phyloP scores from a whole-genome alignment of 2,797 vertebrate genomes.

The Nyctibius grandis region DNA sequence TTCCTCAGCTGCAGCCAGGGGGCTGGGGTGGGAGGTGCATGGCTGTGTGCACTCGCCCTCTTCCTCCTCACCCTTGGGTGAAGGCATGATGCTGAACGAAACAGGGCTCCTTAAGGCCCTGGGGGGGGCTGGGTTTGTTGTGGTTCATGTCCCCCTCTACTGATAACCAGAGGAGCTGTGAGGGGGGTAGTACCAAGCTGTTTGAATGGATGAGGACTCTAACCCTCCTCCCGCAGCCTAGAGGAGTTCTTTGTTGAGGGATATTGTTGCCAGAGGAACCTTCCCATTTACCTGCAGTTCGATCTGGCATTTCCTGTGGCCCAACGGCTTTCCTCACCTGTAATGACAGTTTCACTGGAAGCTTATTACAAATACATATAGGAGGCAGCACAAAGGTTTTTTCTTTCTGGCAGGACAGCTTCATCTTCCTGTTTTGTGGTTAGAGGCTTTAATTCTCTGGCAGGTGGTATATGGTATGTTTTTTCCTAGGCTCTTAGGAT shows the following conservation, averaged over 20 bases:
- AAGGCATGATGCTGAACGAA: neutral
- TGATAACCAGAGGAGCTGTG: neutral
- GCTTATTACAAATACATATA: neutral
- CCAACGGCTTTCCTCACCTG: neutral
- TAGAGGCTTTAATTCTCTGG: neutral
- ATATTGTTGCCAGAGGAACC: neutral
- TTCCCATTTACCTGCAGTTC: neutral
- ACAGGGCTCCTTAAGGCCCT: neutral
- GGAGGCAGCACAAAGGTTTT: neutral
- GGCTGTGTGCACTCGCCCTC: neutral
- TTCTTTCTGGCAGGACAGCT: neutral
- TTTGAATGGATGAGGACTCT: neutral
- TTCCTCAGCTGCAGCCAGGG: neutral
- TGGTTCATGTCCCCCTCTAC: neutral
- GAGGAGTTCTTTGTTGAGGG: neutral
- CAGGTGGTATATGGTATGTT: neutral
- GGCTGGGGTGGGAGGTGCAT: neutral
- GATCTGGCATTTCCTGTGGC: neutral
- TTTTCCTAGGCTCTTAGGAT: neutral
- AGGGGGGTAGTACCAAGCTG: neutral
- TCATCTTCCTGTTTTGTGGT: neutral
- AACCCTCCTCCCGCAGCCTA: neutral
- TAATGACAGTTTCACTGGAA: neutral
- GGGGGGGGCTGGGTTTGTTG: neutral
- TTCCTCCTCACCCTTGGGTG: neutral